Evolutionary conservation across 1,140 invertebrate genomes (phyloP).

Genomic region (Drosophila navojoa): DNA sequence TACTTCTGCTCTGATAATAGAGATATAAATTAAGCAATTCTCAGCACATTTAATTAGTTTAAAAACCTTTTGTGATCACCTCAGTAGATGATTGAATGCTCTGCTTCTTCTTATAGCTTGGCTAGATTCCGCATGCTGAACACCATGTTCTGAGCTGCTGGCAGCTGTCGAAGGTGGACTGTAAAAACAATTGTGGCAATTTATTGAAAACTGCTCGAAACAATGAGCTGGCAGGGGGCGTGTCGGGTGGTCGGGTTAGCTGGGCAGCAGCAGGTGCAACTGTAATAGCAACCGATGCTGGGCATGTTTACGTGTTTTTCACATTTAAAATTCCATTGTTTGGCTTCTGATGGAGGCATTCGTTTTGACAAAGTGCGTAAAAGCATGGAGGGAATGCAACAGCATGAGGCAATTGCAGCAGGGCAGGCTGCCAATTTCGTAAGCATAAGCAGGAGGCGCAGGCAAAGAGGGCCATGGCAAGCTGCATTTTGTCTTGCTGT

Average conservation of each 20-base stretch:
- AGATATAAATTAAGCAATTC: too few relatives aligned
- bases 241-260: too few relatives aligned
- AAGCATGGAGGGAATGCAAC: background rate
- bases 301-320: slow-evolving; percentile 61
- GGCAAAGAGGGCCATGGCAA: slow-evolving; percentile 4
- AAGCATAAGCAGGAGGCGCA: slow-evolving; percentile 46
- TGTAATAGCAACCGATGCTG: slow-evolving; percentile 21
- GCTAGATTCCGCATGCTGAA: too few relatives aligned
- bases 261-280: background rate
- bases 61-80: background rate
- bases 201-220: background rate
- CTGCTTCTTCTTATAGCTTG: too few relatives aligned
- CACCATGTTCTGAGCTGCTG: too few relatives aligned
- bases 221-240: slow-evolving; percentile 2
- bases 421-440: slow-evolving; percentile 54
- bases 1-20: too few relatives aligned
- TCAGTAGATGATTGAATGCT: too few relatives aligned
- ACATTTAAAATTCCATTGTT: slow-evolving; percentile 80
- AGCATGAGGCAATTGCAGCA: slow-evolving; percentile 42
- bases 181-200: background rate
- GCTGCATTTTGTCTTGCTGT: slow-evolving; percentile 46
- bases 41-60: too few relatives aligned
- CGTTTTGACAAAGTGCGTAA: slow-evolving; percentile 52
- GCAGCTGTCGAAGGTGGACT: background rate
- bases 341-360: slow-evolving; percentile 25